Conservation (phyloP, 2,888 invertebrate genomes). For the Apotomis capreana region DNA sequence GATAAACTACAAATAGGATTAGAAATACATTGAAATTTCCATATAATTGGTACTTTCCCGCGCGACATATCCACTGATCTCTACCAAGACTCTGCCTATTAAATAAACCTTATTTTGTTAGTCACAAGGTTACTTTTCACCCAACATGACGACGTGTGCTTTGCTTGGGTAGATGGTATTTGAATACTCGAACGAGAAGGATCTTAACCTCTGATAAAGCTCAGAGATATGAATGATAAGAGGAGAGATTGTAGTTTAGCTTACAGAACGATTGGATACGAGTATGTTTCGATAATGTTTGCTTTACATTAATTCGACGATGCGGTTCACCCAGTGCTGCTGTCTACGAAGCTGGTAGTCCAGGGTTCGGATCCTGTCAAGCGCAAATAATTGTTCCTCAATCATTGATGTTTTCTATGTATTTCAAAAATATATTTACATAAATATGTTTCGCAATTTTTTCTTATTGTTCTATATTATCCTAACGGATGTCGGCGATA, state of each 20-base stretch:
- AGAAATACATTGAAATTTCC: conserved; percentile 24
- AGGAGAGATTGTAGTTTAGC: conserved; percentile 3
- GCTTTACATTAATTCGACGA: too few relatives aligned
- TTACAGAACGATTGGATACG: background rate
- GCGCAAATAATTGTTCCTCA: too few relatives aligned
- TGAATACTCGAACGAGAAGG: conserved; percentile 21
- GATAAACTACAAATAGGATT: conserved; percentile 34
- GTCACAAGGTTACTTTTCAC: background rate
- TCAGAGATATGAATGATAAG: conserved; percentile 19
- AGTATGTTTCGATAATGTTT: too few relatives aligned
- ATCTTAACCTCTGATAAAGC: conserved; percentile 19
- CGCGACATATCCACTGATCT: conserved; percentile 1
- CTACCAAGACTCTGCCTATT: background rate
- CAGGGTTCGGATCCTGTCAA: too few relatives aligned
- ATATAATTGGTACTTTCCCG: conserved; percentile 33
- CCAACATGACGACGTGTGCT: background rate
- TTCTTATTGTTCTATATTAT: too few relatives aligned
- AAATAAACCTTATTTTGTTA: background rate
- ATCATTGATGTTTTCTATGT: too few relatives aligned
- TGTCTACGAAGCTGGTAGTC: too few relatives aligned
- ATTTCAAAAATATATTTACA: too few relatives aligned
- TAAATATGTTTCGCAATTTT: too few relatives aligned
- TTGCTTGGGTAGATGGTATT: background rate
- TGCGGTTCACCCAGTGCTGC: too few relatives aligned
- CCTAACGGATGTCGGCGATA: too few relatives aligned